These are phyloP conservation scores for Coenobita brevimanus DNA, from an alignment of 1,140 invertebrate species.

Conservation along the genomic window DNA sequence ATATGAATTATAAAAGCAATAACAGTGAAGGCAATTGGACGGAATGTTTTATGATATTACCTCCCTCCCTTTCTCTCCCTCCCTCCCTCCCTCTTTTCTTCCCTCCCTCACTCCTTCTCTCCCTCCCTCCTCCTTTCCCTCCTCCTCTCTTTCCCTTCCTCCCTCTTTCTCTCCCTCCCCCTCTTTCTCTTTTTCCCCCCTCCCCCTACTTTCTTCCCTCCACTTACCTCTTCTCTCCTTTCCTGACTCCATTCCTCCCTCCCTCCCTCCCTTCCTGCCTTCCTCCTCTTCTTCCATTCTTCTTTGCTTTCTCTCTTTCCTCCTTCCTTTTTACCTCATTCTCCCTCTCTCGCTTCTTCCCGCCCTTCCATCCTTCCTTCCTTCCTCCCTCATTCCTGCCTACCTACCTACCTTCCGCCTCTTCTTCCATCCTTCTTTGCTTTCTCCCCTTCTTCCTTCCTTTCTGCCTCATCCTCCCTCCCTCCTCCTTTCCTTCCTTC, in stretches of 20 bases:
- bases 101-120: slow-evolving; percentile 9
- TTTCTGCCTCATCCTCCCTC: not conserved
- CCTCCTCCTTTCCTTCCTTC: not conserved
- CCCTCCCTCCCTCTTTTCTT: too few relatives aligned
- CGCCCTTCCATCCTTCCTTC: not conserved
- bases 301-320: not conserved
- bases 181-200: not conserved
- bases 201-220: not conserved
- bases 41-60: not conserved
- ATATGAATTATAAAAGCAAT: too few relatives aligned
- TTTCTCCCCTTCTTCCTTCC: not conserved
- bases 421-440: not conserved
- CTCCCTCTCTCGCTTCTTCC: not conserved
- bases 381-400: not conserved
- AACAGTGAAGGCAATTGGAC: too few relatives aligned
- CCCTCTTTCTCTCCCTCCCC: not conserved
- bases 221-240: not conserved
- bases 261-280: not conserved
- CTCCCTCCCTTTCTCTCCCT: not conserved
- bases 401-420: not conserved
- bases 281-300: not conserved
- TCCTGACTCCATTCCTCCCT: not conserved
- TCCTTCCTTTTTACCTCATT: not conserved
- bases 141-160: not conserved
- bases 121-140: not conserved